Base-by-base conservation (phyloP, 2,113 vertebrate species). In the Bubalus kerabau region DNA sequence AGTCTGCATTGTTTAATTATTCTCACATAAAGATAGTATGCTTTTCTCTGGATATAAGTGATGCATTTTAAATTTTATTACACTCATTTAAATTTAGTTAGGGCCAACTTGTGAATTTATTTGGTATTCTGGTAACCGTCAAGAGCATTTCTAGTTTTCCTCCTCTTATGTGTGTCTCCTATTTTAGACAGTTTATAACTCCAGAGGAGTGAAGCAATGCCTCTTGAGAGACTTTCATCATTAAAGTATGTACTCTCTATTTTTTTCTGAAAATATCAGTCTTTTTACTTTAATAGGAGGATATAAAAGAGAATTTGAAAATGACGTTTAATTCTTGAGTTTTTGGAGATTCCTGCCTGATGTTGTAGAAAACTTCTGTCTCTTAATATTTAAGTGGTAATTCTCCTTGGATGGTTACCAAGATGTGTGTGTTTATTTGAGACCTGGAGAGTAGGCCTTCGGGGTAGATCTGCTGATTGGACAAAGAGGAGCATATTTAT, bases 351-450 rank as follows among this genome's bases (percentile, higher is more conserved):
- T 86, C 3, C 60, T 92, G 54, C 24, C 81, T 26, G 28, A 2
- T 86, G 8, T 67, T 26, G 67, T 90, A 52, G 78, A 87, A 64
- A 54, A 32, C 2, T 40, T 80, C 9, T 67, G 14, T 76, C 17
- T 82, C 26, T 95, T 48, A 32, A 21, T 78, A 86, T 90, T 91
- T 88, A 83, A 83, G 21, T 95, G 94, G 36, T 96, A 74, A 78
- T 86, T 94, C 83, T 62, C 36, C 28, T 71, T 64, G 56, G 32
- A 4, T 91, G 93, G 54, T 43, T 93, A 71, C 11, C 36, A 86
- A 80, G 76, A 54, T 87, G 24, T 30, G 2, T 81, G 1, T 90
- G 23, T 74, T 83, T 80, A 32, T 95, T 93, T 82, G 92, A 71
- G 57, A 84, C 14, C 46, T 36, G 30, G 64, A 56, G 11, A 82